Percentiles rank a stretch among this genome's conserved stretches.
These are phyloP conservation scores for Oxycera nigricornis DNA, from an alignment of 2,888 invertebrate genomes.

Conservation along the genomic window DNA sequence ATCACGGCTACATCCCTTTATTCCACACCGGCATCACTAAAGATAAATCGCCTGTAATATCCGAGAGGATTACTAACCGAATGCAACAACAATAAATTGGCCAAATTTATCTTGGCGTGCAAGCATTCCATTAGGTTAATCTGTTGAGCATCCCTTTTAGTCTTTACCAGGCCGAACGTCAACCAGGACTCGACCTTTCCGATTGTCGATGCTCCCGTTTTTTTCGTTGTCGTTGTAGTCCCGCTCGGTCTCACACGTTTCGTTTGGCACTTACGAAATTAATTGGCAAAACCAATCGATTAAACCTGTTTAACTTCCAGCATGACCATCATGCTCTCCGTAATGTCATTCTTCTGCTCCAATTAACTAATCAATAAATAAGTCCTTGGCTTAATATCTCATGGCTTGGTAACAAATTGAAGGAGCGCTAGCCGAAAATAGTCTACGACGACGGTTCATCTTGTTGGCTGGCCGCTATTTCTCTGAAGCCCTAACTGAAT, in stretches of 20 bases:
- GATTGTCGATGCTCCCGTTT: background rate
- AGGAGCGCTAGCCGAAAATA: slow-evolving; percentile 21
- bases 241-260: background rate
- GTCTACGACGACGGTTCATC: background rate
- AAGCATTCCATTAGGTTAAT: slow-evolving; percentile 19
- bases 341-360: slow-evolving; percentile 23
- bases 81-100: background rate
- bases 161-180: background rate
- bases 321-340: background rate
- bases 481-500: background rate
- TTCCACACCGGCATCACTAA: too few relatives aligned
- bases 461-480: too few relatives aligned
- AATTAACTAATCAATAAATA: slow-evolving; percentile 38
- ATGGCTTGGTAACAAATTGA: slow-evolving; percentile 22
- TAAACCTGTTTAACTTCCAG: slow-evolving; percentile 10
- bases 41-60: background rate
- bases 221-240: too few relatives aligned
- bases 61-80: background rate
- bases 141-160: background rate
- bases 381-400: slow-evolving; percentile 35
- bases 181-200: background rate
- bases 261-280: slow-evolving; percentile 2
- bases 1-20: too few relatives aligned
- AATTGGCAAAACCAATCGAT: slow-evolving; percentile 29
- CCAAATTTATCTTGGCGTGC: slow-evolving; percentile 13